A percentile compares a stretch with the other conserved stretches of the same genome.
Conservation (phyloP, 2,113 vertebrate species). For the Bungarus multicinctus region DNA sequence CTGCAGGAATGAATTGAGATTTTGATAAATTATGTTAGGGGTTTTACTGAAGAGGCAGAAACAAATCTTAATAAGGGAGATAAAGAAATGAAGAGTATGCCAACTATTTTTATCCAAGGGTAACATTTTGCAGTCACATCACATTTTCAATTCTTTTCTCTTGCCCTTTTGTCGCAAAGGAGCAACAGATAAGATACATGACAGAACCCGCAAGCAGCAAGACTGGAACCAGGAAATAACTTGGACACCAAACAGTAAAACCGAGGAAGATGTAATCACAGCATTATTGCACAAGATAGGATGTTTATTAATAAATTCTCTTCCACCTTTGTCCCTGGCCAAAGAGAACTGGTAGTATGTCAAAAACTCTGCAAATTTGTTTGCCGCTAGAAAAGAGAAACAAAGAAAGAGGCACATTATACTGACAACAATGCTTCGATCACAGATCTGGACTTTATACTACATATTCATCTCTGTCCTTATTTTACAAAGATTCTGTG, state of each 20-base stretch:
- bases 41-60: background rate
- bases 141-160: background rate
- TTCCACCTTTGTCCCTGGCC: background rate
- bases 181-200: background rate
- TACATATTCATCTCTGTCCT: background rate
- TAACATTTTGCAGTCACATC: background rate
- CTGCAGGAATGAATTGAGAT: conserved; percentile 52
- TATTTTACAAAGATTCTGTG: background rate
- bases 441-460: background rate
- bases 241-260: background rate
- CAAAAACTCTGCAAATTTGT: background rate
- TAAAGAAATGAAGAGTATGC: background rate
- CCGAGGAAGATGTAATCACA: background rate
- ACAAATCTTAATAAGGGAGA: background rate
- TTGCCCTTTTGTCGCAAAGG: background rate
- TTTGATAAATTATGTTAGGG: background rate
- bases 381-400: background rate
- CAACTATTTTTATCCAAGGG: background rate
- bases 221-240: background rate
- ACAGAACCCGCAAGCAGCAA: background rate
- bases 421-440: background rate
- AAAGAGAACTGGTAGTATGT: background rate
- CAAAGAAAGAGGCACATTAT: background rate
- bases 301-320: background rate
- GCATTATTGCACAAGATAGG: background rate